Conservation (phyloP, 2,797 vertebrate species). For the Psittacula echo region DNA sequence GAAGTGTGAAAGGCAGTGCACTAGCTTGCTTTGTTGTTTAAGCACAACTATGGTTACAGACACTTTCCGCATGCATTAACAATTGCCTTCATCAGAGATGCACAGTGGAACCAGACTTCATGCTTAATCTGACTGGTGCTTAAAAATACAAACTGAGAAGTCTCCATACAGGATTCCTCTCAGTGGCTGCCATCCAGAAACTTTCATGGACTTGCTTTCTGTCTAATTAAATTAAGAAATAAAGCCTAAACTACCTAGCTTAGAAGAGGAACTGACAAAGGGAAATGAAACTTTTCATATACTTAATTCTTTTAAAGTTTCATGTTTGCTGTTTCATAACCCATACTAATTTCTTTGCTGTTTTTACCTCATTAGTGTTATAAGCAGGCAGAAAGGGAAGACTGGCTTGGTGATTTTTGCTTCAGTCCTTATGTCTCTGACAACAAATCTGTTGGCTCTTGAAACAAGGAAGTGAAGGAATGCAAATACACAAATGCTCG, state of each 20-base stretch:
- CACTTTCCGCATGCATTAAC: conserved; percentile 50
- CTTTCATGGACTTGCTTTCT: neutral
- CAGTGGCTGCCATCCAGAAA: conserved; percentile 1
- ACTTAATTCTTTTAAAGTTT: neutral
- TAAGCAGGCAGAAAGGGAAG: neutral
- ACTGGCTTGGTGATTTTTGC: neutral
- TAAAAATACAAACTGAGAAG: conserved; percentile 27
- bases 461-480: neutral
- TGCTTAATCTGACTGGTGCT: conserved; percentile 10
- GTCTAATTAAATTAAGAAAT: conserved; percentile 12
- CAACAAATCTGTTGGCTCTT: neutral
- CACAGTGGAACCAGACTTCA: neutral
- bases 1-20: neutral
- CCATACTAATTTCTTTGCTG: neutral
- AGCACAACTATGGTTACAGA: neutral
- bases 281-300: neutral
- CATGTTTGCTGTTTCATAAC: neutral
- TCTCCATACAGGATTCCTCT: neutral
- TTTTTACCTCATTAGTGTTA: neutral
- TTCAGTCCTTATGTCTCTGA: neutral
- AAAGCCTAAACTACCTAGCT: neutral
- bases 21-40: neutral
- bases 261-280: conserved; percentile 1
- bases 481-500: neutral
- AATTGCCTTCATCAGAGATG: conserved; percentile 40